Conservation (phyloP, 2,797 vertebrate genomes). For the Sebastes vulpes region DNA sequence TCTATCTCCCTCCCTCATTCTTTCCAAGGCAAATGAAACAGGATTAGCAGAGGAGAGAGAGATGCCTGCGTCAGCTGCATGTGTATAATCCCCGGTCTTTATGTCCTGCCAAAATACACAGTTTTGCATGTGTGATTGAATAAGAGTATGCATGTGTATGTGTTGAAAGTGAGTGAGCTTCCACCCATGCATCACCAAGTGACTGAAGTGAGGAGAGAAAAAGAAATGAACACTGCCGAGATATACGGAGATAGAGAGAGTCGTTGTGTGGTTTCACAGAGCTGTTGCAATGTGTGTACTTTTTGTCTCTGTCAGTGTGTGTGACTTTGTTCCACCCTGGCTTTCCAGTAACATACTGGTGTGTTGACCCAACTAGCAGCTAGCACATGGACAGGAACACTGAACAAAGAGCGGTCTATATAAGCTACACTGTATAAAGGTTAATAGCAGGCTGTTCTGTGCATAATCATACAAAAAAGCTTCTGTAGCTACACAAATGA, state of each 20-base stretch:
- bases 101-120: conserved; percentile 76
- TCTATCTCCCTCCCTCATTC: conserved; percentile 28
- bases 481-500: background rate
- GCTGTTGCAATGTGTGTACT: background rate
- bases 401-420: background rate
- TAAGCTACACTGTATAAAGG: background rate
- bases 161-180: conserved; percentile 6
- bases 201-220: conserved; percentile 28
- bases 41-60: conserved; percentile 74
- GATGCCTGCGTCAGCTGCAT: conserved; percentile 74
- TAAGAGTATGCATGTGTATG: conserved; percentile 21
- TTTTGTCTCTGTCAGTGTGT: conserved; percentile 4
- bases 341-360: background rate
- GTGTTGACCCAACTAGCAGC: conserved; percentile 6
- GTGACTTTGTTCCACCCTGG: background rate
- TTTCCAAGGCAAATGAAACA: conserved; percentile 78
- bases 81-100: conserved; percentile 74
- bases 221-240: conserved; percentile 27
- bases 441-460: background rate
- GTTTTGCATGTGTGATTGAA: conserved; percentile 48
- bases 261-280: conserved; percentile 13
- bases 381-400: background rate
- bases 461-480: background rate
- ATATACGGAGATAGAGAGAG: background rate
- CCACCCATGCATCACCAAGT: conserved; percentile 10